Evolutionary conservation across 2,888 invertebrate genomes (phyloP).

Genomic region (Harpalus rubripes): DNA sequence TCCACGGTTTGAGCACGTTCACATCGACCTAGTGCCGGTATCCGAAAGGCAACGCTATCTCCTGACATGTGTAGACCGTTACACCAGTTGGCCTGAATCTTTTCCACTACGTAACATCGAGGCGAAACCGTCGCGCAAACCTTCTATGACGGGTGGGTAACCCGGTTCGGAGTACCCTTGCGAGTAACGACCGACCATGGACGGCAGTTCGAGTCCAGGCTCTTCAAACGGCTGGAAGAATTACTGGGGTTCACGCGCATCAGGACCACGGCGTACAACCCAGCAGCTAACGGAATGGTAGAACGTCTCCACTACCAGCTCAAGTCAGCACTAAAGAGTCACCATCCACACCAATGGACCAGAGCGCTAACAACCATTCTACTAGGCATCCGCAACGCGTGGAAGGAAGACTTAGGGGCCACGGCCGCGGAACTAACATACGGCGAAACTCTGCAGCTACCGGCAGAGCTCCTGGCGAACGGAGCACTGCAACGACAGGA

Average conservation of each 20-base stretch:
- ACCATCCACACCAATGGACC: constrained; percentile 69
- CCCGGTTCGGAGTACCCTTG: neutral
- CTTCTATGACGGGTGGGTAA: too few species aligned
- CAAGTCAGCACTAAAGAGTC: constrained; percentile 74
- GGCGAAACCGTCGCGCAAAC: too few species aligned
- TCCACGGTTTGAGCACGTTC: constrained; percentile 72
- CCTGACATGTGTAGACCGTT: too few species aligned
- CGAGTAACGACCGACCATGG: too few species aligned
- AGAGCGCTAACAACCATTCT: too few species aligned
- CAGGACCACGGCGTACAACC: too few species aligned
- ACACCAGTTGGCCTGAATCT: too few species aligned
- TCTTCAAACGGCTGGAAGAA: too few species aligned
- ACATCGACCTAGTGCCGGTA: constrained; percentile 73
- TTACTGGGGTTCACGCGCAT: too few species aligned
- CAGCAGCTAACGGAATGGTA: too few species aligned
- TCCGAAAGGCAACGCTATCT: constrained; percentile 2
- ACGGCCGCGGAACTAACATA: constrained; percentile 73
- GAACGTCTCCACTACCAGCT: constrained; percentile 75
- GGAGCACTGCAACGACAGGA: neutral
- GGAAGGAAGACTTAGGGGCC: constrained; percentile 73
- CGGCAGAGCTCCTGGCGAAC: constrained; percentile 69
- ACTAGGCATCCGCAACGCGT: constrained; percentile 71
- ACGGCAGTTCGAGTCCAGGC: too few species aligned
- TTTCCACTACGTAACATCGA: too few species aligned
- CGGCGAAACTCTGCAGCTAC: constrained; percentile 71